Conservation (phyloP, 2,888 invertebrate species). For the Ceratothoa steindachneri region DNA sequence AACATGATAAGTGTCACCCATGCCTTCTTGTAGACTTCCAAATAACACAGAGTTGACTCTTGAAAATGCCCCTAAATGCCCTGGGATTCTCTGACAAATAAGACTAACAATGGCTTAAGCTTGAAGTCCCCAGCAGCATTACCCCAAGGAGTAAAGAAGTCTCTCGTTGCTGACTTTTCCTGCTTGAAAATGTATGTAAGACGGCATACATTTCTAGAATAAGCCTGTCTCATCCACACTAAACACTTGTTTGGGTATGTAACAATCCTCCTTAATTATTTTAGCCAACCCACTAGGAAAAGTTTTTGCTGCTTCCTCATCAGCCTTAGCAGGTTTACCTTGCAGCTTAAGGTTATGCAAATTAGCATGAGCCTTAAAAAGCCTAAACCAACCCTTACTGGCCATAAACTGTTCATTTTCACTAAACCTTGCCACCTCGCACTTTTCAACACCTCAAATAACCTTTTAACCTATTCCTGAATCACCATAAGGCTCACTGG, state of each 20-base stretch:
- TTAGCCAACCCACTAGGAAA: not conserved
- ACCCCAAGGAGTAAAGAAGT: too few relatives aligned
- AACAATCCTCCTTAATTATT: not conserved
- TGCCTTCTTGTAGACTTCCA: too few relatives aligned
- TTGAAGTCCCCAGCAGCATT: too few relatives aligned
- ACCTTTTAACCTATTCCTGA: conserved; percentile 1
- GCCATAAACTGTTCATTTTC: not conserved
- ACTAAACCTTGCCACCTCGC: not conserved
- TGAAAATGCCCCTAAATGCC: too few relatives aligned
- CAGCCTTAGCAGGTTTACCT: not conserved
- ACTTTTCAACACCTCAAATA: not conserved
- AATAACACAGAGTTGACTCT: too few relatives aligned
- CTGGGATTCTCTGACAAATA: too few relatives aligned
- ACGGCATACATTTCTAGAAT: not conserved
- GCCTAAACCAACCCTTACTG: not conserved
- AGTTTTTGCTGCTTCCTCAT: not conserved
- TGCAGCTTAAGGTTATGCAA: not conserved
- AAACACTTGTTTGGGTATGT: not conserved
- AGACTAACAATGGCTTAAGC: too few relatives aligned
- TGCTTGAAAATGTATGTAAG: not conserved
- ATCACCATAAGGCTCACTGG: not conserved
- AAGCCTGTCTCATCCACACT: not conserved
- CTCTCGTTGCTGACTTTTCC: not conserved
- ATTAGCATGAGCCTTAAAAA: not conserved
- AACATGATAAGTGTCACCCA: too few relatives aligned